Conservation (phyloP, 2,113 vertebrate species). For the Erinaceus europaeus region DNA sequence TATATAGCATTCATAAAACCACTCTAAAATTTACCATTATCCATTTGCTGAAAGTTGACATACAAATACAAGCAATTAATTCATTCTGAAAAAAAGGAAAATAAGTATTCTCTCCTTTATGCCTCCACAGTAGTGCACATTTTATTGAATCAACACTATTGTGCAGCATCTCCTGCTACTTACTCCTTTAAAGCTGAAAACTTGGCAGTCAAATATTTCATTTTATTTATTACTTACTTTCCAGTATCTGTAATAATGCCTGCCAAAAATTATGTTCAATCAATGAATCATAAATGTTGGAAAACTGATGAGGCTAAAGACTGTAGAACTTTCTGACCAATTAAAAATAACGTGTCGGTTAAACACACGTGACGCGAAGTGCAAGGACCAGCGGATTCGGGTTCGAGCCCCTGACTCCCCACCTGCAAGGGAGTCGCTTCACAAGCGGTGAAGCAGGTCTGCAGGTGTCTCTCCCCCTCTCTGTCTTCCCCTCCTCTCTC, state of each 20-base stretch:
- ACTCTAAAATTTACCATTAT: slow-evolving; percentile 17
- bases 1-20: background rate
- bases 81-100: slow-evolving; percentile 32
- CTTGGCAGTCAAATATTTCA: background rate
- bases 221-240: background rate
- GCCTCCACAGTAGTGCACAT: background rate
- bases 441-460: too few species aligned
- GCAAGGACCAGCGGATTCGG: too few species aligned
- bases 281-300: background rate
- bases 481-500: too few species aligned
- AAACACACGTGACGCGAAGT: too few species aligned
- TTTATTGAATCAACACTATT: background rate
- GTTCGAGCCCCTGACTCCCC: too few species aligned
- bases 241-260: background rate
- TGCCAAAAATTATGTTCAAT: background rate
- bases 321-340: too few species aligned
- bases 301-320: background rate
- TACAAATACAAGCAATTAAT: background rate
- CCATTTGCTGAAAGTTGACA: background rate
- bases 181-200: background rate
- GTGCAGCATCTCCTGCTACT: background rate
- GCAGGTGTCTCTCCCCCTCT: too few species aligned
- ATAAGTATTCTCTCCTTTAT: slow-evolving; percentile 21
- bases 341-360: too few species aligned
- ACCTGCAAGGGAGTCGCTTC: too few species aligned